A percentile compares a stretch with the other conserved stretches of the same genome.
These are phyloP conservation scores for Chydorus sphaericus DNA, from an alignment of 2,888 invertebrate species.

Conservation along the genomic window DNA sequence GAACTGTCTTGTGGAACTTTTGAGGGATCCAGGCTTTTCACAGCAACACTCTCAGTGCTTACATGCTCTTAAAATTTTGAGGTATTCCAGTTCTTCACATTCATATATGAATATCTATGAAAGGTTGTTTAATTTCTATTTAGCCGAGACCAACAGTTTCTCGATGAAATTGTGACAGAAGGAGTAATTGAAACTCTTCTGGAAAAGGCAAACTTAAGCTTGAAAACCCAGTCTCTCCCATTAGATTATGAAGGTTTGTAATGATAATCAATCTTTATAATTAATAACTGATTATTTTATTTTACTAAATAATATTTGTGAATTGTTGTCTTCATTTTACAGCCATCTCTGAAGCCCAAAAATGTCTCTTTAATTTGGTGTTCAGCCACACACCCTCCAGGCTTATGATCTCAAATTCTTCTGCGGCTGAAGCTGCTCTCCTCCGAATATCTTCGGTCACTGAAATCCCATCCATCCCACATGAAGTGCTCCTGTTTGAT, in stretches of 20 bases:
- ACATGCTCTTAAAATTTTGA: slow-evolving; percentile 6
- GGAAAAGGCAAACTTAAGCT: not conserved
- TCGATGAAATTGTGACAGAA: not conserved
- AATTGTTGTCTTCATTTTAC: slow-evolving; percentile 19
- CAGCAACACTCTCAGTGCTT: not conserved
- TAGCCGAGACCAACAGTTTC: not conserved
- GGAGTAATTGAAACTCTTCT: not conserved
- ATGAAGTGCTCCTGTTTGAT: slow-evolving; percentile 68
- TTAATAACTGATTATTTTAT: not conserved
- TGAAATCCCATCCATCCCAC: slow-evolving; percentile 47
- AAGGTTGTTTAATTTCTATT: not conserved
- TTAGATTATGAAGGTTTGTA: not conserved
- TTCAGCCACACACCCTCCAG: slow-evolving; percentile 55
- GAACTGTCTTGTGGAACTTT: not conserved
- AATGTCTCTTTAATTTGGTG: slow-evolving; percentile 76
- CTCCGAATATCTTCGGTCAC: slow-evolving; percentile 53
- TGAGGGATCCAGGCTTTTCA: not conserved
- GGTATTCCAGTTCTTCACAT: not conserved
- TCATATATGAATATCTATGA: too few species aligned
- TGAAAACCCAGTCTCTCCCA: too few species aligned
- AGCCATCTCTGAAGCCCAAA: slow-evolving; percentile 61
- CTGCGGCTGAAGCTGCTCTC: slow-evolving; percentile 52
- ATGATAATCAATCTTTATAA: not conserved
- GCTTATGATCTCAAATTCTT: slow-evolving; percentile 42
- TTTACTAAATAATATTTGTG: not conserved